A percentile compares a stretch with the other conserved stretches of the same genome.
Evolutionary conservation across 37 sponge, comb jelly and placozoan genomes (phyloP).

Genomic region (Agelas oroides): DNA sequence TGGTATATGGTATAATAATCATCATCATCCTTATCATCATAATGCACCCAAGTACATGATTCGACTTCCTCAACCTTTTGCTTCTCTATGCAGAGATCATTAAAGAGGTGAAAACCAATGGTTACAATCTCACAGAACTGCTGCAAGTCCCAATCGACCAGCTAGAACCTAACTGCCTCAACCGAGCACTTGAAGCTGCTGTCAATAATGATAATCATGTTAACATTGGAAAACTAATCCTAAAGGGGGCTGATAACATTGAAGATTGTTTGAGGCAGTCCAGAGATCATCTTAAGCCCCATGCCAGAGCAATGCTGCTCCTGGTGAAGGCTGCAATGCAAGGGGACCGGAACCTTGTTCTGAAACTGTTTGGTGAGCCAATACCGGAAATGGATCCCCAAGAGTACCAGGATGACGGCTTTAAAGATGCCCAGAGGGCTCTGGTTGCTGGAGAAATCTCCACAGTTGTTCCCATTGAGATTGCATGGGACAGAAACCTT

Average conservation of each 20-base stretch:
- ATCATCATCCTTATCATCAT: no score
- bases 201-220: slow-evolving; percentile 48
- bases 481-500: slow-evolving; percentile 44
- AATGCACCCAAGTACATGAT: no score
- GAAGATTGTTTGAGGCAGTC: slow-evolving; percentile 35
- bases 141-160: slow-evolving; percentile 8
- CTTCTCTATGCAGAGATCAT: slow-evolving; percentile 65
- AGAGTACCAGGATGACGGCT: slow-evolving; percentile 30
- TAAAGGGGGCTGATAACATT: slow-evolving; percentile 43
- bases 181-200: slow-evolving; percentile 64
- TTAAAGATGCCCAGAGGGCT: slow-evolving; percentile 27
- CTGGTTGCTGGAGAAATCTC: slow-evolving; percentile 41
- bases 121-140: slow-evolving; percentile 33
- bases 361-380: slow-evolving; percentile 53
- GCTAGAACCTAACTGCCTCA: slow-evolving; percentile 56
- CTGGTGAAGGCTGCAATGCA: slow-evolving; percentile 53
- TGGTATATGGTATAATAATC: no score
- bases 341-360: slow-evolving; percentile 38
- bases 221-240: slow-evolving; percentile 55
- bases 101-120: slow-evolving; percentile 49
- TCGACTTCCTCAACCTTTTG: no score
- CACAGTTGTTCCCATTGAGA: slow-evolving; percentile 73
- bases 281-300: slow-evolving; percentile 14
- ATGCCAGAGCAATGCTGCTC: slow-evolving; percentile 47
- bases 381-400: neutral